Evolutionary conservation across 2,797 vertebrate species (phyloP), one percentile per base, ranked within the genome.

Genomic region (Bradypodion ventrale): DNA sequence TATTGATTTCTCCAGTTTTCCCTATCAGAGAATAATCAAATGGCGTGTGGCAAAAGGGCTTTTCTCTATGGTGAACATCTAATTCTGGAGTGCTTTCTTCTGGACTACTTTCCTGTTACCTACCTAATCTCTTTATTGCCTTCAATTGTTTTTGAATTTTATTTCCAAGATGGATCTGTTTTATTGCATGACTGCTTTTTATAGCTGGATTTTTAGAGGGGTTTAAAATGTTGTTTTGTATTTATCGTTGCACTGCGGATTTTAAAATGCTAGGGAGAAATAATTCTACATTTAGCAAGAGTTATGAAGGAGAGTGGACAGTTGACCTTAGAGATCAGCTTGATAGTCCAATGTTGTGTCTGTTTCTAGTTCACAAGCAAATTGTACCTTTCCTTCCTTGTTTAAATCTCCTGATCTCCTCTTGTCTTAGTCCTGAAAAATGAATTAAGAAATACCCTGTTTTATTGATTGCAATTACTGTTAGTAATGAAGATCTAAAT

Each of bases 381-480:
- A 69, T 59, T 59, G 8, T n/a, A 52, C 21, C 6, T 44, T 49
- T 59, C 49, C 76, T 52, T 80, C 42, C 29, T 52, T 32, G 10
- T 75, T 80, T 40, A 37, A 66, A 75, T 75, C 81, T 75, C 21
- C 81, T 75, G 52, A 6, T 75, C 76, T 80, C 76, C 83, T n/a
- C 70, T 83, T 49, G n/a, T 62, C 52, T 80, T 62, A 79, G 49
- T 79, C 65, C 46, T 76, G 76, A 73, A 84, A 87, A 80, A 66
- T 72, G 78, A 27, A 77, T 87, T 87, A 81, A 80, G 59, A 77
- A 63, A 52, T 75, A 68, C 49, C 21, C 27, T 75, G 70, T 35
- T 85, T 84, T 84, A 87, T 87, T 81, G 86, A 87, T 84, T 84
- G 56, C 80, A 87, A 84, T 84, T 87, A 77, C 82, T 81, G 65